Evolutionary conservation across 2,113 vertebrate genomes (phyloP).

Genomic region (Zosterops pallidus): DNA sequence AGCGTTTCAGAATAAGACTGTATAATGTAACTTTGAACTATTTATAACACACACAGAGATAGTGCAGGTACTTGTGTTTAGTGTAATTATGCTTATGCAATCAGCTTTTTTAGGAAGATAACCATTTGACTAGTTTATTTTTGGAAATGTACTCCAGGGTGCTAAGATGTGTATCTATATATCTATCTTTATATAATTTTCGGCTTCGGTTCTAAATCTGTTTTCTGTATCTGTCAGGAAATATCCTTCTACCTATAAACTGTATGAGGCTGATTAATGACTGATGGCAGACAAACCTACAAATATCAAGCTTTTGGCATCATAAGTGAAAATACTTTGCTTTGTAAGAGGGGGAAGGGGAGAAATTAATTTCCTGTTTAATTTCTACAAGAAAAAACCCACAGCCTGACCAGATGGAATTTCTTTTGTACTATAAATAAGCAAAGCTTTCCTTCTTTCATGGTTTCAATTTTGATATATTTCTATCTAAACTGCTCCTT

Average conservation of each 20-base stretch:
- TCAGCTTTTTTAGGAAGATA: slow-evolving; percentile 74
- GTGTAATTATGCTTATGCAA: slow-evolving; percentile 78
- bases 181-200: slow-evolving; percentile 77
- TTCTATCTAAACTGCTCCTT: slow-evolving; percentile 17
- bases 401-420: background rate
- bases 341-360: background rate
- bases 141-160: slow-evolving; percentile 77
- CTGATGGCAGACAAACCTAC: background rate
- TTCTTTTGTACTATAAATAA: slow-evolving; percentile 14
- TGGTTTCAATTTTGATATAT: background rate
- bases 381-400: slow-evolving; percentile 29
- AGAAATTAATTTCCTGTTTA: slow-evolving; percentile 41
- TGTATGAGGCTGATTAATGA: slow-evolving; percentile 60
- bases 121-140: slow-evolving; percentile 77
- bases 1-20: slow-evolving; percentile 70
- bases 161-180: slow-evolving; percentile 66
- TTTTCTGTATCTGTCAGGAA: slow-evolving; percentile 73
- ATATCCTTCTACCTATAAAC: slow-evolving; percentile 46
- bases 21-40: slow-evolving; percentile 75
- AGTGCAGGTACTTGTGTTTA: slow-evolving; percentile 76
- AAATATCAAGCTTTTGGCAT: slow-evolving; percentile 26
- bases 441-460: background rate
- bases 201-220: slow-evolving; percentile 65
- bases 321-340: slow-evolving; percentile 24
- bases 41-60: slow-evolving; percentile 70